Evolutionary conservation across 1,140 invertebrate species (phyloP).

Genomic region (Calephelis nemesis): DNA sequence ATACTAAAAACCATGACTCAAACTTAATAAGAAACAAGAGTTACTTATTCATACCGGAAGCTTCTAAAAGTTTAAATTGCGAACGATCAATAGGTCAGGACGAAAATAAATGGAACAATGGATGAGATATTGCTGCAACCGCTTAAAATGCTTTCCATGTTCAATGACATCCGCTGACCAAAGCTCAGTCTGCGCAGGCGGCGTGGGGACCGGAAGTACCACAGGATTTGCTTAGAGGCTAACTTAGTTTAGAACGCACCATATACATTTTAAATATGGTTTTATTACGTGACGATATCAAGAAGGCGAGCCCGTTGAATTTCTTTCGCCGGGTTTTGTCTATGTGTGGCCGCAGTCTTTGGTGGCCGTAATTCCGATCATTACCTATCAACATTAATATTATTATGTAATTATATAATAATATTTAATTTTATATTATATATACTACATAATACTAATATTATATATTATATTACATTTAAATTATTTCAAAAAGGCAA

Average conservation of each 20-base stretch:
- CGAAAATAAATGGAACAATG: conserved; percentile 69
- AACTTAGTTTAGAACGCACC: conserved; percentile 1
- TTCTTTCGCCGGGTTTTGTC: too few species aligned
- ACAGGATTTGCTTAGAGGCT: conserved; percentile 35
- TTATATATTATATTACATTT: too few species aligned
- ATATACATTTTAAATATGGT: too few species aligned
- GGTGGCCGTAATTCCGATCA: too few species aligned
- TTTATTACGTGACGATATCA: too few species aligned
- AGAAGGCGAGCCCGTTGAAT: too few species aligned
- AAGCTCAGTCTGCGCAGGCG: conserved; percentile 27
- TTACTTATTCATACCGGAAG: conserved; percentile 5
- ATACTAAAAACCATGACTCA: neutral
- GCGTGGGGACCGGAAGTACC: conserved; percentile 55
- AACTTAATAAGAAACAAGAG: neutral
- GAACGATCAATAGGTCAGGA: conserved; percentile 55
- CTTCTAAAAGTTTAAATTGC: conserved; percentile 29
- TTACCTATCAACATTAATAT: too few species aligned
- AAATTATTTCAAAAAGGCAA: too few species aligned
- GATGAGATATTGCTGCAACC: conserved; percentile 50
- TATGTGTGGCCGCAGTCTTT: too few species aligned
- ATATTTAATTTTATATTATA: too few species aligned
- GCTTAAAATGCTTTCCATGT: conserved; percentile 78
- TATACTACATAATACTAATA: too few species aligned
- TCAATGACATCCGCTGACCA: conserved; percentile 56
- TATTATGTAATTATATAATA: too few species aligned